Conservation (phyloP, 2,113 vertebrate species). For the Megaleporinus macrocephalus region DNA sequence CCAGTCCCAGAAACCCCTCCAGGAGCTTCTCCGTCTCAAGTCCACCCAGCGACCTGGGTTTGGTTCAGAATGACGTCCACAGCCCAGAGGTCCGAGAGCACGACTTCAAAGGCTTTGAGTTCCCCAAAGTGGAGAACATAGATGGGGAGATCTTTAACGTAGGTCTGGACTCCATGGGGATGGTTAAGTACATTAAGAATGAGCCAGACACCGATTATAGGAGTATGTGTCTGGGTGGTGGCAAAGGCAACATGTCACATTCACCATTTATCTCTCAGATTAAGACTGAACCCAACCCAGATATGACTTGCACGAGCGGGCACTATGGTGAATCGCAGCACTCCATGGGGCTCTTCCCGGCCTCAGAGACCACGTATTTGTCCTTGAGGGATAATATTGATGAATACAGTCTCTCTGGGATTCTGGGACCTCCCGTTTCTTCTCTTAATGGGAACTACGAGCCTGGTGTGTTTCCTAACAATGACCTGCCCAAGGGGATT, state of each 20-base stretch:
- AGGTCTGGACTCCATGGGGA: slow-evolving; percentile 85
- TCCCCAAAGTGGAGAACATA: slow-evolving; percentile 92
- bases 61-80: slow-evolving; percentile 83
- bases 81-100: slow-evolving; percentile 85
- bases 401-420: slow-evolving; percentile 96
- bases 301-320: slow-evolving; percentile 87
- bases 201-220: slow-evolving; percentile 91
- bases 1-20: slow-evolving; percentile 78
- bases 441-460: slow-evolving; percentile 91
- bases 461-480: slow-evolving; percentile 86
- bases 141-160: slow-evolving; percentile 85
- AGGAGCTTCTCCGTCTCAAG: slow-evolving; percentile 88
- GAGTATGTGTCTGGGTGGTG: slow-evolving; percentile 88
- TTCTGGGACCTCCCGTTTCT: slow-evolving; percentile 94
- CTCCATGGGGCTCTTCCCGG: slow-evolving; percentile 87
- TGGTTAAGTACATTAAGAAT: slow-evolving; percentile 94
- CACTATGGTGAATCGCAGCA: slow-evolving; percentile 86
- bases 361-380: slow-evolving; percentile 93
- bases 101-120: slow-evolving; percentile 83
- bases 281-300: slow-evolving; percentile 91
- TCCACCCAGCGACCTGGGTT: slow-evolving; percentile 82
- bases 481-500: slow-evolving; percentile 87
- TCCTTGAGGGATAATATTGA: slow-evolving; percentile 98
- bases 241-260: slow-evolving; percentile 79
- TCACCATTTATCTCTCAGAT: slow-evolving; percentile 88